A percentile compares a stretch with the other conserved stretches of the same genome.
phyloP scores from a whole-genome alignment of 2,797 vertebrate genomes.

The Gadopsis marmoratus region DNA sequence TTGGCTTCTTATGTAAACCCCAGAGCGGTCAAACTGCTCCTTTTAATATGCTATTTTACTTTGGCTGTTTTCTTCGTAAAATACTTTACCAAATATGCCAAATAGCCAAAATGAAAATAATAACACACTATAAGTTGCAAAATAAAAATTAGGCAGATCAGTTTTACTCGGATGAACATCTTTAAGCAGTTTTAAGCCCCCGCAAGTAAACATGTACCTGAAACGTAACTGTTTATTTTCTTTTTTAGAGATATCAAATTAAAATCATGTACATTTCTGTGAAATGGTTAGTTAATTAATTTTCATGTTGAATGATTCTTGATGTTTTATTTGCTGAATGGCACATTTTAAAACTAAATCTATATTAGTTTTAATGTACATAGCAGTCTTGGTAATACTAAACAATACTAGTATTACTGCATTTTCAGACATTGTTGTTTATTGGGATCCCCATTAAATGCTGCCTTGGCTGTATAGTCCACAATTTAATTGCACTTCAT shows the following conservation, averaged over 20 bases:
- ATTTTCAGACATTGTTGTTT: neutral
- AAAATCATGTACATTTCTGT: neutral
- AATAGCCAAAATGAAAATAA: neutral
- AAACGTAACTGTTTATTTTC: neutral
- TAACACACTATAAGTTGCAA: neutral
- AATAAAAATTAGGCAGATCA: neutral
- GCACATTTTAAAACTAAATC: neutral
- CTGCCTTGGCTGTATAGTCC: no score
- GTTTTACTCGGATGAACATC: neutral
- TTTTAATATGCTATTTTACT: neutral
- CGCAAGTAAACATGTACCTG: neutral
- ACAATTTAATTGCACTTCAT: neutral
- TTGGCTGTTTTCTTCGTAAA: neutral
- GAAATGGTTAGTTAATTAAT: neutral
- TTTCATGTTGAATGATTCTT: neutral
- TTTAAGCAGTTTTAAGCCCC: neutral
- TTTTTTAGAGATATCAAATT: neutral
- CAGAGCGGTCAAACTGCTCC: neutral
- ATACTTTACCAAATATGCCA: neutral
- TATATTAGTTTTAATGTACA: neutral
- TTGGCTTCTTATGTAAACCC: neutral
- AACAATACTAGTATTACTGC: neutral
- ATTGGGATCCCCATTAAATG: no score
- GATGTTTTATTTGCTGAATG: neutral
- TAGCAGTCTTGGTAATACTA: no score